Conservation (phyloP, 2,888 invertebrate genomes). For the Siphlonurus alternatus region DNA sequence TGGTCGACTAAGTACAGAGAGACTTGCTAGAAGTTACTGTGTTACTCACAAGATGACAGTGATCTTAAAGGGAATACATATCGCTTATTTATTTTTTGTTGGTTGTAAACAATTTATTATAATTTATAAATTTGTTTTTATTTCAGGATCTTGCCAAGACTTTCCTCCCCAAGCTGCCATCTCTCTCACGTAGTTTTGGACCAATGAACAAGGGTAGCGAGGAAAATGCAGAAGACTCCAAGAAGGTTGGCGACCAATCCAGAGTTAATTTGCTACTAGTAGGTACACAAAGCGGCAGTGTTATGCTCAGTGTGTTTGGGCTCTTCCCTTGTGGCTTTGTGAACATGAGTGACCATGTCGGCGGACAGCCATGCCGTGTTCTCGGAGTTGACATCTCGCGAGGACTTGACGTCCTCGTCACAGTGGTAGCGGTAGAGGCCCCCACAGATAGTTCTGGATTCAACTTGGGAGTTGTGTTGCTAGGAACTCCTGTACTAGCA, state of each 20-base stretch:
- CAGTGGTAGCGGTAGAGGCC: slow-evolving; percentile 28
- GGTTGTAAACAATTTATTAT: no score
- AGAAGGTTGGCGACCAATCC: slow-evolving; percentile 39
- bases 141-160: slow-evolving; percentile 24
- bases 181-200: slow-evolving; percentile 27
- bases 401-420: slow-evolving; percentile 50
- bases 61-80: no score
- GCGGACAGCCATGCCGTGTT: slow-evolving; percentile 27
- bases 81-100: no score
- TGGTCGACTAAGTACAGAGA: no score
- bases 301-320: slow-evolving; percentile 60
- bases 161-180: slow-evolving; percentile 35
- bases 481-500: slow-evolving; percentile 43
- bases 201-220: slow-evolving; percentile 21
- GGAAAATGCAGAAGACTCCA: slow-evolving; percentile 28
- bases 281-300: slow-evolving; percentile 53
- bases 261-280: slow-evolving; percentile 60
- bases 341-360: slow-evolving; percentile 26
- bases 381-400: slow-evolving; percentile 49
- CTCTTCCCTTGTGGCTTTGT: slow-evolving; percentile 63
- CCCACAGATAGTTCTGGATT: background rate
- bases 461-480: slow-evolving; percentile 20
- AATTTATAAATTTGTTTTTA: no score
- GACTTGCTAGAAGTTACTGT: no score
- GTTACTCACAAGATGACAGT: no score